phyloP scores from a whole-genome alignment of 2,113 vertebrate genomes.

The Myrmecobius fasciatus region DNA sequence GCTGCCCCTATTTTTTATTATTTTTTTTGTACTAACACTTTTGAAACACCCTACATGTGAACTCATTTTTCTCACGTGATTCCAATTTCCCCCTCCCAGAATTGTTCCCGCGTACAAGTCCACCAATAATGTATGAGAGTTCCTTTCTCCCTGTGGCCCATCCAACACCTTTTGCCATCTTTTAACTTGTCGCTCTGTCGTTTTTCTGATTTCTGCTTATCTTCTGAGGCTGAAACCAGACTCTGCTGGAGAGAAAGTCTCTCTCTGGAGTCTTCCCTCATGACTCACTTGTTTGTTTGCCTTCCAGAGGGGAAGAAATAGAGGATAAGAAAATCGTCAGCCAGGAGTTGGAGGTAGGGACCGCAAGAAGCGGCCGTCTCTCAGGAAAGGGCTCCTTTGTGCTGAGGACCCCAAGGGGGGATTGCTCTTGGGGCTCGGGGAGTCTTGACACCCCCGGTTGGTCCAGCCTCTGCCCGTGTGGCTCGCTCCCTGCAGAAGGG shows the following conservation, averaged over 20 bases:
- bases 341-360: conserved; percentile 75
- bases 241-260: not conserved
- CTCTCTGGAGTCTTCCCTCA: conserved; percentile 20
- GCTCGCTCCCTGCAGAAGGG: conserved; percentile 39
- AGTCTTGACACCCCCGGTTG: conserved; percentile 24
- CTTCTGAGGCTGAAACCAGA: not conserved
- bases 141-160: not conserved
- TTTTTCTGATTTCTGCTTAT: not conserved
- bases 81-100: not conserved
- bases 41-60: not conserved
- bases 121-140: not conserved
- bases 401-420: not conserved
- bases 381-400: conserved; percentile 33
- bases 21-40: not conserved
- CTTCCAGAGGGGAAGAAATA: conserved; percentile 73
- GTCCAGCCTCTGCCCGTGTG: conserved; percentile 45
- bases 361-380: not conserved
- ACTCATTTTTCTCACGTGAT: not conserved
- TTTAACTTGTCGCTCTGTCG: conserved; percentile 12
- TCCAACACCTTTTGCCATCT: conserved; percentile 9
- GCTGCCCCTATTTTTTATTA: too few species aligned
- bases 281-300: conserved; percentile 53
- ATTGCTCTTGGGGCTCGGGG: not conserved
- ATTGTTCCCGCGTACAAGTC: not conserved
- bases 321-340: conserved; percentile 63